Evolutionary conservation across 2,113 vertebrate genomes (phyloP), one percentile per base, ranked within the genome.

Genomic region (Gambusia holbrooki): DNA sequence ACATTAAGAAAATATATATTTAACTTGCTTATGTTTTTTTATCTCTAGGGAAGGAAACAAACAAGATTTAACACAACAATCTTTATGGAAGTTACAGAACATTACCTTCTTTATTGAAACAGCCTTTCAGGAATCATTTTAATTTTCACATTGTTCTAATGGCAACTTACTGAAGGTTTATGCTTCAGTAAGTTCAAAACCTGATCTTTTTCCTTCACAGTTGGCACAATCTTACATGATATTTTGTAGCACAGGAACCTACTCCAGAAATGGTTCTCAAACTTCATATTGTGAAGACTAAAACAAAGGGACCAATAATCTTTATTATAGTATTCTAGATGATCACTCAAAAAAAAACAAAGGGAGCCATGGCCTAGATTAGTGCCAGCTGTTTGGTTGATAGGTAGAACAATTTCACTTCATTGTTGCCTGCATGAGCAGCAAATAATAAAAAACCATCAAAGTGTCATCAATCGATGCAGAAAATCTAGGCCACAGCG

Each of bases 401-500:
- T 70, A 15, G 25, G 27, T 37, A 30, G 60, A n/a, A 35, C 37
- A 32, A n/a, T 70, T 35, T 54, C 5, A 15, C 12, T 64, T 62
- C 29, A 19, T 63, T 32, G 60, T 72, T 17, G 13, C 14, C 11
- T n/a, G 37, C 28, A 73, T 22, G 60, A 32, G 40, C 19, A 14
- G 27, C 35, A 45, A 63, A 63, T 30, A 71, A 25, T 14, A 30
- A 27, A 1, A 13, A 12, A 8, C 61, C 61, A 32, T 25, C 28
- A 37, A 63, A 66, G 63, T 66, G 25, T 27, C 30, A 33, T 35
- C 30, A 58, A 51, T 65, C 62, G 8, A 27, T 27, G 62, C 25
- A 17, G 45, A 58, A 42, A 74, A 74, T 74, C 48, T 74, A 27
- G 72, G 72, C 45, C 73, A 66, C 30, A 27, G 62, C 30, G 2